Evolutionary conservation across 2,113 vertebrate genomes (phyloP).

Genomic region (Callospermophilus lateralis): DNA sequence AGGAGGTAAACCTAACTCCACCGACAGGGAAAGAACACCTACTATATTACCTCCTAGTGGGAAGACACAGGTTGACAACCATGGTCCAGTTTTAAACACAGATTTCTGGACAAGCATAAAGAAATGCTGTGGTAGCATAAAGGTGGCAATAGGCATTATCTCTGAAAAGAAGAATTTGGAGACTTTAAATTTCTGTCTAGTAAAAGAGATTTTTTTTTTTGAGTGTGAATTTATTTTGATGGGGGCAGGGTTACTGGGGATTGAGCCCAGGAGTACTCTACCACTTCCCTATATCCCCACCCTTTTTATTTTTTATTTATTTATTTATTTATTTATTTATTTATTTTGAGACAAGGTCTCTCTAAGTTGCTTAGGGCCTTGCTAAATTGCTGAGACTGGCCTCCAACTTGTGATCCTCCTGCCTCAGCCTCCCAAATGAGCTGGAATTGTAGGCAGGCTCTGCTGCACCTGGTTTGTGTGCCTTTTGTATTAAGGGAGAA

Average conservation of each 20-base stretch:
- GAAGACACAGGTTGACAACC: not conserved
- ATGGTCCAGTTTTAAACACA: not conserved
- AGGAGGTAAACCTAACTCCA: not conserved
- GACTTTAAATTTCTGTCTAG: conserved; percentile 33
- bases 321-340: too few species aligned
- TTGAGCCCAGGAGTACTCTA: too few species aligned
- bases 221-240: not conserved
- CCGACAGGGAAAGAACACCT: not conserved
- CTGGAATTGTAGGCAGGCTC: too few species aligned
- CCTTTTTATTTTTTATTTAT: too few species aligned
- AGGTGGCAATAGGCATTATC: not conserved
- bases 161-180: not conserved
- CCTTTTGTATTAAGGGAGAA: not conserved
- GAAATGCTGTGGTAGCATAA: not conserved
- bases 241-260: not conserved
- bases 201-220: not conserved
- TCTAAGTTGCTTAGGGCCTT: too few species aligned
- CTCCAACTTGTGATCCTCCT: too few species aligned
- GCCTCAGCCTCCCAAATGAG: too few species aligned
- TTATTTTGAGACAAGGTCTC: too few species aligned
- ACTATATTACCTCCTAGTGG: not conserved
- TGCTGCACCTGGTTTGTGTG: not conserved
- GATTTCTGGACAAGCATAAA: not conserved
- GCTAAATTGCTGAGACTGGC: too few species aligned
- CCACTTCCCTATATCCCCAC: too few species aligned